Conservation (phyloP, 1,140 invertebrate species). For the Pseudomyrmex concolor region DNA sequence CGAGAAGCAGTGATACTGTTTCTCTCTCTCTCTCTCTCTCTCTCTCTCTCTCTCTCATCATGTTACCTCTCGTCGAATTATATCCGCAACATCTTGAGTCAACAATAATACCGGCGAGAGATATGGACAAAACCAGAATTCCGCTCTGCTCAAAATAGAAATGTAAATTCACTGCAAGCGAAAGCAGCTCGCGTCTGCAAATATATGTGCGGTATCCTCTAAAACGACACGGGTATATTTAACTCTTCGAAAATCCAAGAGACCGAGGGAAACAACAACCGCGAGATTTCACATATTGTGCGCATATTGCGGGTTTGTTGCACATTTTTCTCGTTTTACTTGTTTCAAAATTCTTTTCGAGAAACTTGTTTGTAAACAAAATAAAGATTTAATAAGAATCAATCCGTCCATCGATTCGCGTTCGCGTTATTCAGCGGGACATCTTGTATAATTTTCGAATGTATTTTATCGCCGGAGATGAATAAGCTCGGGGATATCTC, state of each 20-base stretch:
- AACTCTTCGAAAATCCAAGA: too few species aligned
- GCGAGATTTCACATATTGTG: too few species aligned
- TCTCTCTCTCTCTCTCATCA: not conserved
- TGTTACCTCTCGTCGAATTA: conserved; percentile 39
- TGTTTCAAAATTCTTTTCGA: too few species aligned
- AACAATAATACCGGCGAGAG: conserved; percentile 22
- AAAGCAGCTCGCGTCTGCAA: not conserved
- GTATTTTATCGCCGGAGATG: not conserved
- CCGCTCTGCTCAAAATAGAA: not conserved
- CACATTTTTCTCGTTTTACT: too few species aligned
- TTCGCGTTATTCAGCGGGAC: not conserved
- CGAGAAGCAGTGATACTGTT: too few species aligned
- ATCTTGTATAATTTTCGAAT: conserved; percentile 24
- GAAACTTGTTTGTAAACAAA: too few species aligned
- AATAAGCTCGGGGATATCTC: conserved; percentile 13
- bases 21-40: too few species aligned
- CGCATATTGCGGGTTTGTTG: too few species aligned
- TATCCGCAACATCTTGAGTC: conserved; percentile 13
- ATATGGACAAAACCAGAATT: conserved; percentile 5
- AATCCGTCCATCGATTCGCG: not conserved
- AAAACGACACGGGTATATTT: too few species aligned
- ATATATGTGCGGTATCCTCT: not conserved
- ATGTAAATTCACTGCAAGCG: conserved; percentile 20
- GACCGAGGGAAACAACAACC: too few species aligned
- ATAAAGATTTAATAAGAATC: too few species aligned